Conservation (phyloP, 2,888 invertebrate genomes). For the Luffia ferchaultella region DNA sequence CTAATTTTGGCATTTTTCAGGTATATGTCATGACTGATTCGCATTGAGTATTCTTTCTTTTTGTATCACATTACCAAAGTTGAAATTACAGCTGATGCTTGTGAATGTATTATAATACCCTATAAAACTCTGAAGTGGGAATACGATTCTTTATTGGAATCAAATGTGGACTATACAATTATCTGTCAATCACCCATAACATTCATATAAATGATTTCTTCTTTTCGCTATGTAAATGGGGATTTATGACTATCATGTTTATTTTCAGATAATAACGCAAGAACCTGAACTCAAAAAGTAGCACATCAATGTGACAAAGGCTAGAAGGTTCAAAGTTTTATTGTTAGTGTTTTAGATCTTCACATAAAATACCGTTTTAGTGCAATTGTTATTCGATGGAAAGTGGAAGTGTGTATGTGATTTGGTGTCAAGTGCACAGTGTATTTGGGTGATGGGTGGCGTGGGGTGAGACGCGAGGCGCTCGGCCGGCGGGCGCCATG, state of each 20-base stretch:
- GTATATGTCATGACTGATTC: constrained; percentile 47
- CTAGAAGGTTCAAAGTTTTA: too few species aligned
- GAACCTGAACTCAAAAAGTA: too few species aligned
- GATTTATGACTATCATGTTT: too few species aligned
- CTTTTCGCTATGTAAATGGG: too few species aligned
- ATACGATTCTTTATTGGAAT: too few species aligned
- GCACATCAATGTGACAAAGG: too few species aligned
- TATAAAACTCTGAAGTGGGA: constrained; percentile 17
- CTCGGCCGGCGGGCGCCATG: constrained; percentile 67
- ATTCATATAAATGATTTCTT: too few species aligned
- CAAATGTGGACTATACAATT: too few species aligned
- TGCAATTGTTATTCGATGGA: background rate
- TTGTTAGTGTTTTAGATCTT: too few species aligned
- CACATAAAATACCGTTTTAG: too few species aligned
- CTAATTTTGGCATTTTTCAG: constrained; percentile 61
- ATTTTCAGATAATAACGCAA: too few species aligned
- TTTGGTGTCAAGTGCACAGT: background rate
- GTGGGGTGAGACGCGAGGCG: constrained; percentile 62
- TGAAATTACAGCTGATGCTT: constrained; percentile 3
- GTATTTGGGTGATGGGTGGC: constrained; percentile 56
- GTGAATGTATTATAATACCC: constrained; percentile 7
- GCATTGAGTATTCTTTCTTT: constrained; percentile 29
- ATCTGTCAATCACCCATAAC: too few species aligned
- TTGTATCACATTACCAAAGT: constrained; percentile 10
- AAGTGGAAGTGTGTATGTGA: background rate